Conservation (phyloP, 1,140 invertebrate species). For the Spodoptera frugiperda region DNA sequence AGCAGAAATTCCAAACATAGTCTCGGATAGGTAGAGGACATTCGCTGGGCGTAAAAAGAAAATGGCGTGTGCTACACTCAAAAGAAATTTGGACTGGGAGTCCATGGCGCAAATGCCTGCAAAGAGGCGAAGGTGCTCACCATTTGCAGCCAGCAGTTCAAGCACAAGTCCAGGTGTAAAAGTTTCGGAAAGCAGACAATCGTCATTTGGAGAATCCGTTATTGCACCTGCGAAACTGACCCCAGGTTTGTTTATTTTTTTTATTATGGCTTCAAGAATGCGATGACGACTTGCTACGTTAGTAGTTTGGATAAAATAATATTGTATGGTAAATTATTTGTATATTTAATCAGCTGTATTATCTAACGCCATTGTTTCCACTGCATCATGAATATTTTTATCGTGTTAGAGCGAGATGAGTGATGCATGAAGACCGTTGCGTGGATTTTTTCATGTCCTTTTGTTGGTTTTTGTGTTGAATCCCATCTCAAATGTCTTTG, state of each 20-base stretch:
- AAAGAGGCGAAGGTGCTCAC: conserved; percentile 95
- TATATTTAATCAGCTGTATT: conserved; percentile 56
- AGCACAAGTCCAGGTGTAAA: conserved; percentile 88
- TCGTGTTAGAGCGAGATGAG: conserved; percentile 74
- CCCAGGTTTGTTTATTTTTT: conserved; percentile 90
- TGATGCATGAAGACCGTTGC: conserved; percentile 72
- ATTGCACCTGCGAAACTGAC: conserved; percentile 91
- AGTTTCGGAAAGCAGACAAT: conserved; percentile 87
- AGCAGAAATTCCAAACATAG: conserved; percentile 62
- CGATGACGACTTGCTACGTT: conserved; percentile 9
- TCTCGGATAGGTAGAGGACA: conserved; percentile 72
- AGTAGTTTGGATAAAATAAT: not conserved
- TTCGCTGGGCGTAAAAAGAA: conserved; percentile 86
- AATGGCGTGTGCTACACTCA: conserved; percentile 98
- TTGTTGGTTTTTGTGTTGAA: conserved; percentile 65
- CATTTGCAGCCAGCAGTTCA: conserved; percentile 90
- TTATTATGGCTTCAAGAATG: conserved; percentile 24
- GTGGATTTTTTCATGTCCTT: conserved; percentile 66
- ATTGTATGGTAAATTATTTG: not conserved
- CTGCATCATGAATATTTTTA: conserved; percentile 79
- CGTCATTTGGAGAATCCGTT: conserved; percentile 91
- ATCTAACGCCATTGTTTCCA: conserved; percentile 79
- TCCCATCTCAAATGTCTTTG: conserved; percentile 20
- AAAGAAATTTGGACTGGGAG: conserved; percentile 97
- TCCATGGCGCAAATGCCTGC: conserved; percentile 93